A percentile compares a stretch with the other conserved stretches of the same genome.
These are phyloP conservation scores for Cantharis nigra DNA, from an alignment of 2,888 invertebrate genomes.

Conservation along the genomic window DNA sequence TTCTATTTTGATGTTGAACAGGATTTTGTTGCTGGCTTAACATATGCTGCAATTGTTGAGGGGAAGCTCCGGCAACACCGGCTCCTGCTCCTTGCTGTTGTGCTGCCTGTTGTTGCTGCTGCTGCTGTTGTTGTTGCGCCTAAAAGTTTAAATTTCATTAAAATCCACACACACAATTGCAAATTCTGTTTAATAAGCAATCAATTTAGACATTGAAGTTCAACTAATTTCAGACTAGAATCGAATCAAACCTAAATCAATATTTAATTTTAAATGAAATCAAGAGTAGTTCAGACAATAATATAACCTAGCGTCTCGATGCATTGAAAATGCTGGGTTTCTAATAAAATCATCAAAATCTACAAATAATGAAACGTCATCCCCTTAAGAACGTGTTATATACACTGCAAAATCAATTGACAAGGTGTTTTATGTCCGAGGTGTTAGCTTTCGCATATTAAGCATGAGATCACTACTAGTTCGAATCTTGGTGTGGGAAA, in stretches of 20 bases:
- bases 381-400: no score
- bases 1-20: slow-evolving; percentile 58
- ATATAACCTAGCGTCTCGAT: no score
- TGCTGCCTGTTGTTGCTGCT: slow-evolving; percentile 37
- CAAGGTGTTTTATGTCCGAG: no score
- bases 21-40: slow-evolving; percentile 55
- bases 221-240: neutral
- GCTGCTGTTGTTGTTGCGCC: slow-evolving; percentile 45
- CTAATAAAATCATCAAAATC: no score
- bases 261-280: no score
- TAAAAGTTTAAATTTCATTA: slow-evolving; percentile 34
- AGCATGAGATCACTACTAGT: no score
- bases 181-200: neutral
- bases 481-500: no score
- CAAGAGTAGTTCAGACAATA: no score
- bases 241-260: neutral
- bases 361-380: no score
- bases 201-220: neutral
- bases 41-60: slow-evolving; percentile 62
- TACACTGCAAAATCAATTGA: no score
- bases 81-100: slow-evolving; percentile 41
- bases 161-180: neutral
- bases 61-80: slow-evolving; percentile 49
- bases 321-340: no score
- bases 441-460: no score